These are phyloP conservation scores for Zootoca vivipara DNA, from an alignment of 2,113 vertebrate genomes.

Conservation along the genomic window DNA sequence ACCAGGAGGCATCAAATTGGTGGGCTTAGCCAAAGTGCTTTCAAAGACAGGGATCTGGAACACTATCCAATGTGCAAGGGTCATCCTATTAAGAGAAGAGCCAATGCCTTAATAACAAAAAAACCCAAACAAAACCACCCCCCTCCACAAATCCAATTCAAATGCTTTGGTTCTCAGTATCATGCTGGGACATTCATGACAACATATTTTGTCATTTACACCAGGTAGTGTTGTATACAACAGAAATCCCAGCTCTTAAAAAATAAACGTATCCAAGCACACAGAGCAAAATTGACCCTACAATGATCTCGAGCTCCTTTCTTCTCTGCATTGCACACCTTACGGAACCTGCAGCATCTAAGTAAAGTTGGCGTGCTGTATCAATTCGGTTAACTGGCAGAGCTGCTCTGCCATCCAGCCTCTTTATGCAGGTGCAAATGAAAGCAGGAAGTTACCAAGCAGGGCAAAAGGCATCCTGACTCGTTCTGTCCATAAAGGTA, in stretches of 20 bases:
- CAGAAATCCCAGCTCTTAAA: conserved; percentile 14
- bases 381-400: fast-evolving
- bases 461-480: conserved; percentile 13
- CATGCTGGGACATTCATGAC: conserved; percentile 5
- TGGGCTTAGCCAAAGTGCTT: not conserved
- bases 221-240: not conserved
- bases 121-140: conserved; percentile 27
- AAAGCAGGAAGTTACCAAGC: conserved; percentile 21
- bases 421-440: not conserved
- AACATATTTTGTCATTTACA: conserved; percentile 19
- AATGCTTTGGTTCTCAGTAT: conserved; percentile 5
- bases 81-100: conserved; percentile 26
- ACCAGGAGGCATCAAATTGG: conserved; percentile 36
- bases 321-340: not conserved
- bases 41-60: conserved; percentile 45
- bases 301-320: not conserved
- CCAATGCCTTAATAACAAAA: not conserved
- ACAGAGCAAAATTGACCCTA: not conserved
- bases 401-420: not conserved
- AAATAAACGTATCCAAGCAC: not conserved
- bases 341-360: fast-evolving
- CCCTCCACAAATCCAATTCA: not conserved
- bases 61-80: conserved; percentile 36
- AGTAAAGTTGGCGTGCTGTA: not conserved
- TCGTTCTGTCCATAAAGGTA: conserved; percentile 20